phyloP scores from a whole-genome alignment of 2,797 vertebrate genomes.

The Prionace glauca region DNA sequence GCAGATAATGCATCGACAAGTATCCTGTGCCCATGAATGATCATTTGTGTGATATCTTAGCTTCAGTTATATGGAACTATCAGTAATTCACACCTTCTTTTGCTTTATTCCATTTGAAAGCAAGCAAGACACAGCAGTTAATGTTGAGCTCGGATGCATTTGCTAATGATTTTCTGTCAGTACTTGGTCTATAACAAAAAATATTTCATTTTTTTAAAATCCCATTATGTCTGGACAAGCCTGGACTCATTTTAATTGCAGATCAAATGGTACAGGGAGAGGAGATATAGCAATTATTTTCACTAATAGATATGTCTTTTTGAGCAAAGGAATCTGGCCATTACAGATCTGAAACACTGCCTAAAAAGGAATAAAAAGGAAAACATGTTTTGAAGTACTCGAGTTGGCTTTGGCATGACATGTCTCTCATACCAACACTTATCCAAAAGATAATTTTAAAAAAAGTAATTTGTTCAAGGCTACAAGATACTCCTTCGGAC shows the following conservation, averaged over 20 bases:
- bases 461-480: conserved; percentile 30
- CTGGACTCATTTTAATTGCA: too few species aligned
- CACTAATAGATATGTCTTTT: not conserved
- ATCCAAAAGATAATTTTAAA: not conserved
- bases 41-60: too few species aligned
- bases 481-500: conserved; percentile 21
- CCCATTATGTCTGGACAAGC: not conserved
- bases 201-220: not conserved
- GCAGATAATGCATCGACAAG: not conserved
- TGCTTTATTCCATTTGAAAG: not conserved
- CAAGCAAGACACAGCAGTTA: not conserved
- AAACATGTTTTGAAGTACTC: not conserved
- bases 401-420: conserved; percentile 28
- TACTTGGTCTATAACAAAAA: not conserved
- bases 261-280: not conserved
- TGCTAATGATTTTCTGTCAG: not conserved
- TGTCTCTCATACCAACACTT: conserved; percentile 14
- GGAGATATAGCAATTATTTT: not conserved
- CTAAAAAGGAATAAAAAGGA: conserved; percentile 3
- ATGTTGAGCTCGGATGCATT: not conserved
- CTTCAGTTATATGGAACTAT: not conserved
- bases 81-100: not conserved
- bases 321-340: not conserved
- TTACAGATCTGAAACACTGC: not conserved
- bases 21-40: not conserved